These are phyloP conservation scores for Tineola bisselliella DNA, from an alignment of 2,888 invertebrate species.

Conservation along the genomic window DNA sequence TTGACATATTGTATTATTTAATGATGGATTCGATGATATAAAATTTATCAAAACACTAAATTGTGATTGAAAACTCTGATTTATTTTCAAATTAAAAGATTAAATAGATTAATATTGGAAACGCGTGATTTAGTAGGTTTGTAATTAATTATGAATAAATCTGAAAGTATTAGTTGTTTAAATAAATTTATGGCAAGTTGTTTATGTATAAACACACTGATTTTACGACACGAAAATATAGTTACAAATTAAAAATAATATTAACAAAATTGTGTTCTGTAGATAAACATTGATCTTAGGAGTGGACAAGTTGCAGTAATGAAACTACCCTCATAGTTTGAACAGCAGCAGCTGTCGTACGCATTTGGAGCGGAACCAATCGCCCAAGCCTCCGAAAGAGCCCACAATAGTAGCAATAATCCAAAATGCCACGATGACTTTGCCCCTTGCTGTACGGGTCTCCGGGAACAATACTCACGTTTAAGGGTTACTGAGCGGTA, in stretches of 20 bases:
- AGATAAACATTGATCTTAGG: slow-evolving; percentile 65
- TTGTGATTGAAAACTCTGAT: slow-evolving; percentile 1
- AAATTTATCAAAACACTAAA: neutral
- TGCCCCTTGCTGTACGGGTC: slow-evolving; percentile 19
- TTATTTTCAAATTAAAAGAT: slow-evolving; percentile 7
- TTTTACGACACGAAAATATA: too few relatives aligned
- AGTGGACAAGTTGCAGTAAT: slow-evolving; percentile 64
- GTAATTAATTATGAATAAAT: neutral
- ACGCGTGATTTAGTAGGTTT: neutral
- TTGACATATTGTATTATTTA: slow-evolving; percentile 19
- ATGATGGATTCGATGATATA: neutral
- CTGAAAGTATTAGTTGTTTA: neutral
- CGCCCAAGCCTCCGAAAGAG: slow-evolving; percentile 27
- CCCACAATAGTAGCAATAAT: slow-evolving; percentile 26
- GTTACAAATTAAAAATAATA: neutral
- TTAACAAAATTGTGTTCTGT: neutral
- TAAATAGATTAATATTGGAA: neutral
- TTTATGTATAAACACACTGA: too few relatives aligned
- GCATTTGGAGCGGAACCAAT: slow-evolving; percentile 63
- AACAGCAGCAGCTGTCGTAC: slow-evolving; percentile 60
- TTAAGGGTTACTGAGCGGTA: slow-evolving; percentile 47
- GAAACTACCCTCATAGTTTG: slow-evolving; percentile 59
- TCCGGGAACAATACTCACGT: slow-evolving; percentile 35
- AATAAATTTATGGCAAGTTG: neutral
- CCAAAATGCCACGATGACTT: slow-evolving; percentile 45